Conservation (phyloP, 2,888 invertebrate genomes). For the Exephanes ischioxanthus region DNA sequence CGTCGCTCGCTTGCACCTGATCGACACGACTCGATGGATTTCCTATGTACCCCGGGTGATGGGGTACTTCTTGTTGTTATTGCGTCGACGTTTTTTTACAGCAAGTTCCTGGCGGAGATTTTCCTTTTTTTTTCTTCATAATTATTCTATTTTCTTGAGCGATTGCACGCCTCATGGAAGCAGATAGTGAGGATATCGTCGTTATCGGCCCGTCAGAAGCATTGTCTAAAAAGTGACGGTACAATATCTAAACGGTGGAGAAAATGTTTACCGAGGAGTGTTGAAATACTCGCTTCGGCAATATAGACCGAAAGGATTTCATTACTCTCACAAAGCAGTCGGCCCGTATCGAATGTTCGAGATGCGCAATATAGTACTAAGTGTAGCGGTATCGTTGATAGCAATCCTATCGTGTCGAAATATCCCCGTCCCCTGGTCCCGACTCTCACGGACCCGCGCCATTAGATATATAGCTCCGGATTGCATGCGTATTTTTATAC, state of each 20-base stretch:
- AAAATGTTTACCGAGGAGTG: neutral
- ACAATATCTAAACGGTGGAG: neutral
- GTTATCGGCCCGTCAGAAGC: neutral
- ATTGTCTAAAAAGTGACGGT: neutral
- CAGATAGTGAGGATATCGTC: too few relatives aligned
- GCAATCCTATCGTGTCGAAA: slow-evolving; percentile 49
- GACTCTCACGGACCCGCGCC: slow-evolving; percentile 18
- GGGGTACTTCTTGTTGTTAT: neutral
- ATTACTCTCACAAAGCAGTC: slow-evolving; percentile 43
- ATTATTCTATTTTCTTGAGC: too few relatives aligned
- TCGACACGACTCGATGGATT: neutral
- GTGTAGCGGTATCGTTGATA: slow-evolving; percentile 5
- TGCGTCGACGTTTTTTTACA: neutral
- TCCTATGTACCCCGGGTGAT: neutral
- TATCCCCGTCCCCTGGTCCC: slow-evolving; percentile 31
- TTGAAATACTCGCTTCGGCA: slow-evolving; percentile 20
- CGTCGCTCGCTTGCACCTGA: neutral
- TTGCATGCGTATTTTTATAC: slow-evolving; percentile 10
- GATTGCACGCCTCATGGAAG: too few relatives aligned
- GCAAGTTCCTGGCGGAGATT: too few relatives aligned
- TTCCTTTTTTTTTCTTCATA: too few relatives aligned
- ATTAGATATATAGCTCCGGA: slow-evolving; percentile 33
- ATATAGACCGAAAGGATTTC: slow-evolving; percentile 45
- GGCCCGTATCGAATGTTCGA: slow-evolving; percentile 52
- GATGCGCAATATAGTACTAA: slow-evolving; percentile 41